Conservation (phyloP, 2,113 vertebrate species). For the Nycticebus coucang region DNA sequence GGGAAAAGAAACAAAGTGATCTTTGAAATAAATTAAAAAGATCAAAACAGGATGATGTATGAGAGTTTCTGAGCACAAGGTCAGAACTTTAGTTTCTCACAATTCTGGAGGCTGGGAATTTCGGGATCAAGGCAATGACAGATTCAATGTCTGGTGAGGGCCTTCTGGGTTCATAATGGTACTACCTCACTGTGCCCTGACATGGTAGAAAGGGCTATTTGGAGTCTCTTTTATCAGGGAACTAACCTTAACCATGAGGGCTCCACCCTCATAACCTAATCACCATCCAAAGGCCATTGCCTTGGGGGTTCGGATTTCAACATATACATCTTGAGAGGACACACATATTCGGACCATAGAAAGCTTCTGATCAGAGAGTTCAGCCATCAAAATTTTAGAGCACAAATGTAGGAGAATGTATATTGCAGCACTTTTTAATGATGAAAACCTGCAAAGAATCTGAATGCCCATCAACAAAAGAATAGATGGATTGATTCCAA, state of each 20-base stretch:
- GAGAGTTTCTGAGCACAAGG: not conserved
- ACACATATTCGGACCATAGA: not conserved
- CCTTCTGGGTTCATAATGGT: not conserved
- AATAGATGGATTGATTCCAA: not conserved
- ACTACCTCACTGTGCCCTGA: not conserved
- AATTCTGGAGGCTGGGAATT: not conserved
- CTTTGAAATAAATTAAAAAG: constrained; percentile 15
- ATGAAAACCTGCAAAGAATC: not conserved
- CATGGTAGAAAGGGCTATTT: rapidly evolving
- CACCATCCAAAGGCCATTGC: not conserved
- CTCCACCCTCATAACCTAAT: not conserved
- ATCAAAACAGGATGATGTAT: not conserved
- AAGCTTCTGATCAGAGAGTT: not conserved
- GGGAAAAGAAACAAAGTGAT: not conserved
- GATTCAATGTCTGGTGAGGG: not conserved
- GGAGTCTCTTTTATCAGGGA: not conserved
- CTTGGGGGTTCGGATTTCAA: not conserved
- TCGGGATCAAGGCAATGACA: not conserved
- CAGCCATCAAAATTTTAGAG: not conserved
- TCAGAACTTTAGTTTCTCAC: not conserved
- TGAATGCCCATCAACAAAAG: not conserved
- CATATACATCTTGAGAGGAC: not conserved
- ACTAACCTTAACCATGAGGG: not conserved
- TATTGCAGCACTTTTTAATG: not conserved
- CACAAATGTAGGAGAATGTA: not conserved